Conservation (phyloP, 2,113 vertebrate species). For the Galemys pyrenaicus region DNA sequence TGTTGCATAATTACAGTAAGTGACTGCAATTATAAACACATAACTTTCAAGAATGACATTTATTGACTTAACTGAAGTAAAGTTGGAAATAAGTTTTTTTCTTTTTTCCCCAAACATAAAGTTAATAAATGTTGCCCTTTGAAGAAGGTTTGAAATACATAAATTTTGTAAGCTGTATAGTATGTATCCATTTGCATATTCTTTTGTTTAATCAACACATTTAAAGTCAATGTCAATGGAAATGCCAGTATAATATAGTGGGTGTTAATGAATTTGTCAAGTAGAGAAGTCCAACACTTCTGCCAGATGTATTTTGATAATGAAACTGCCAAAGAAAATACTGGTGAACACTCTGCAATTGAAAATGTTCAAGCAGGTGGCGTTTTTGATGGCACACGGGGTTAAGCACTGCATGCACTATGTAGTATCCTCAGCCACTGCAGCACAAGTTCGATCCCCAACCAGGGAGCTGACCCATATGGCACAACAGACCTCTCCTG, state of each 20-base stretch:
- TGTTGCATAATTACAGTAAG: constrained; percentile 56
- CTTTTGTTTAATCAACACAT: neutral
- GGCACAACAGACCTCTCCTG: too few species aligned
- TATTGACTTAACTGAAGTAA: constrained; percentile 59
- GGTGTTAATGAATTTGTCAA: neutral
- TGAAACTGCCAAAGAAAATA: neutral
- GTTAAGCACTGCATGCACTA: too few species aligned
- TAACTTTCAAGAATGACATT: constrained; percentile 65
- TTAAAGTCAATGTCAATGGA: neutral
- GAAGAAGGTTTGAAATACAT: neutral
- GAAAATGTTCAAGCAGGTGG: neutral
- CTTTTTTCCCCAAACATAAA: constrained; percentile 54
- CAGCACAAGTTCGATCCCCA: too few species aligned
- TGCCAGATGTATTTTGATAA: neutral
- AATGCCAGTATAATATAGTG: neutral
- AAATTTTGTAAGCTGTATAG: neutral
- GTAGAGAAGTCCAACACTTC: neutral
- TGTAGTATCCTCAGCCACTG: too few species aligned
- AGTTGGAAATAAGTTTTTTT: constrained; percentile 21
- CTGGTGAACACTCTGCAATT: neutral
- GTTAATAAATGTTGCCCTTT: constrained; percentile 45
- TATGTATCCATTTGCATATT: neutral
- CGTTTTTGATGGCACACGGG: too few species aligned
- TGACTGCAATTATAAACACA: constrained; percentile 54
- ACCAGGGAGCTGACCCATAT: too few species aligned